phyloP scores from a whole-genome alignment of 2,113 vertebrate species.

The Tricholaema leucomelas region DNA sequence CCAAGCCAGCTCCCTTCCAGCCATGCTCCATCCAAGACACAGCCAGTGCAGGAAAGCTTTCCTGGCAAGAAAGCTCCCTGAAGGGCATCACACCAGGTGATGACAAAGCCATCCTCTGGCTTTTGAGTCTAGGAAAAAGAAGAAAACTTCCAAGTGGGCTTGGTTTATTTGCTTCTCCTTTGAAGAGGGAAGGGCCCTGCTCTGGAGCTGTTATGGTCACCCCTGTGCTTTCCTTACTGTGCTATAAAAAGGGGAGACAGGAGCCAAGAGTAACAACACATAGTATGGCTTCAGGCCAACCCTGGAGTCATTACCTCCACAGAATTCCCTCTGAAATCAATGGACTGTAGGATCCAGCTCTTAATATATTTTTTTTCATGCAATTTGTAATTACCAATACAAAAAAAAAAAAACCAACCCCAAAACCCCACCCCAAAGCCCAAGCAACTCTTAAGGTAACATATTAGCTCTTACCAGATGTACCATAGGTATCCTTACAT shows the following conservation, averaged over 20 bases:
- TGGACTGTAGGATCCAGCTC: slow-evolving; percentile 35
- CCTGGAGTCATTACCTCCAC: neutral
- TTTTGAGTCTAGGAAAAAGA: neutral
- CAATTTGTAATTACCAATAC: slow-evolving; percentile 68
- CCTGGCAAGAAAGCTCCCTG: neutral
- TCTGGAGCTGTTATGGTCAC: slow-evolving; percentile 5
- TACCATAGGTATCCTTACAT: slow-evolving; percentile 66
- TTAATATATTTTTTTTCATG: slow-evolving; percentile 52
- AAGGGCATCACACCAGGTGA: neutral
- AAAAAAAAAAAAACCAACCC: slow-evolving; percentile 61
- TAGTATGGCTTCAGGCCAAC: neutral
- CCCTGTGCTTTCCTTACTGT: neutral
- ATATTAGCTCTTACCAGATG: slow-evolving; percentile 78
- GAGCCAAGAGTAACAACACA: slow-evolving; percentile 55
- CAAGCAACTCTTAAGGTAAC: slow-evolving; percentile 53
- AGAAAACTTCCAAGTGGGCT: neutral
- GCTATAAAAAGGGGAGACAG: slow-evolving; percentile 13
- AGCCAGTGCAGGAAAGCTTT: fast-evolving
- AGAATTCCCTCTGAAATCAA: slow-evolving; percentile 3
- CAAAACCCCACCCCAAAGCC: too few relatives aligned
- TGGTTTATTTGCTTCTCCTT: slow-evolving; percentile 10
- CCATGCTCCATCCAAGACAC: fast-evolving
- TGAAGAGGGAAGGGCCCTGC: neutral
- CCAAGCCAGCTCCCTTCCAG: neutral
- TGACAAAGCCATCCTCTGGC: neutral